Evolutionary conservation across 2,888 invertebrate species (phyloP).

Genomic region (Steromphala cineraria): DNA sequence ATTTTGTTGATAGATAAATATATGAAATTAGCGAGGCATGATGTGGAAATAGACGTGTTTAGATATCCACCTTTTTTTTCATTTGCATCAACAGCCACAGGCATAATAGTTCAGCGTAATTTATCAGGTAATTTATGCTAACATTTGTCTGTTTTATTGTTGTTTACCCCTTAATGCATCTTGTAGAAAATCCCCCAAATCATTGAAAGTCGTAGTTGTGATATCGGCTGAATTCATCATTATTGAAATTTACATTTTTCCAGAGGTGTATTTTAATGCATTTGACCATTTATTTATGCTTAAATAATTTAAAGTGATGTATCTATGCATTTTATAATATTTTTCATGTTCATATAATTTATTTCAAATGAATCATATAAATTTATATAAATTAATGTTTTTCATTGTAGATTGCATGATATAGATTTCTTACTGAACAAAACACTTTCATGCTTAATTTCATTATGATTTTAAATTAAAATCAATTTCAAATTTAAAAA

Average conservation of each 20-base stretch:
- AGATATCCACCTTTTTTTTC: neutral
- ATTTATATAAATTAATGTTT: too few relatives aligned
- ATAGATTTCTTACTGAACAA: too few relatives aligned
- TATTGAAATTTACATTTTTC: neutral
- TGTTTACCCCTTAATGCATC: neutral
- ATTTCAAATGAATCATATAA: too few relatives aligned
- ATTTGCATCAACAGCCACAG: constrained; percentile 1
- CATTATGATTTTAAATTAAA: too few relatives aligned
- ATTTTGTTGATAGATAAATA: neutral
- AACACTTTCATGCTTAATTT: too few relatives aligned
- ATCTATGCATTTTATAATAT: too few relatives aligned
- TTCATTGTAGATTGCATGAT: too few relatives aligned
- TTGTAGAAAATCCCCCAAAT: neutral
- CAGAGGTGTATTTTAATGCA: too few relatives aligned
- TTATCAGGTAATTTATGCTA: neutral
- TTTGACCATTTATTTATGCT: too few relatives aligned
- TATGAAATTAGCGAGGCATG: neutral
- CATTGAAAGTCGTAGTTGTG: neutral
- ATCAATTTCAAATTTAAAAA: too few relatives aligned
- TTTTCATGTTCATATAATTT: too few relatives aligned
- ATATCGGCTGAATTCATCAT: neutral
- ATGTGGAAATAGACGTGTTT: constrained; percentile 1
- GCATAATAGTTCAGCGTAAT: neutral
- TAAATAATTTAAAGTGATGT: too few relatives aligned
- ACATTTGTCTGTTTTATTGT: neutral